Base-by-base conservation (phyloP, 2,797 vertebrate genomes). In the Gobionotothen gibberifrons region DNA sequence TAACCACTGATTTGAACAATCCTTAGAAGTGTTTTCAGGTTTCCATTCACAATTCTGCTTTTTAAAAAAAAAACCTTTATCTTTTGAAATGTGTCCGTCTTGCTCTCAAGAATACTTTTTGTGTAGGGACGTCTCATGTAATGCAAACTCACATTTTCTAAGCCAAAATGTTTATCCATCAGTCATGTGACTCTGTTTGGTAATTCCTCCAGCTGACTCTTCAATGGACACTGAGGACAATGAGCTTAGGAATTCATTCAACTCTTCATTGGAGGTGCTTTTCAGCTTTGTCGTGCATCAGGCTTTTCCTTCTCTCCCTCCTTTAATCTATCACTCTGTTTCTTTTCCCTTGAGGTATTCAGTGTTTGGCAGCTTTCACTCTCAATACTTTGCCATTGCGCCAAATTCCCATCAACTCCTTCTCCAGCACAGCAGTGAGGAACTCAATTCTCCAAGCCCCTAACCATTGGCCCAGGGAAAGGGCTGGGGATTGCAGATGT, bases 401-500 rank as follows among this genome's bases (percentile, higher is more conserved):
- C 74, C 72, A 49, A 83, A 53, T 90, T 89, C 78, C 77, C 74
- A 84, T 89, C 84, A 81, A 71, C 44, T 72, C 68, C 48, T 67
- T 75, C 43, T 75, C 58, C 44, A 32, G 56, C 63, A 69, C 17
- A 73, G 66, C 57, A 74, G 74, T n/a, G 29, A 77, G 76, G 58
- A 85, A 75, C 62, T 62, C 17, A 80, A 72, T 79, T 79, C 61
- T 89, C 79, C 70, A 55, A 78, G 68, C 78, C 59, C 44, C 74
- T 56, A 79, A 79, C 78, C 53, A 43, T 56, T 67, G 70, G 74
- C 78, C 69, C 56, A 47, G 71, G 58, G 78, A 79, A 78, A 76
- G 78, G 72, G 62, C 76, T 54, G 77, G 78, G 73, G 88, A 85
- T 85, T 86, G 72, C 72, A 87, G 70, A 88, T 87, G 90, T 83